Conservation (phyloP, 2,888 invertebrate species). For the Criorhina ranunculi region DNA sequence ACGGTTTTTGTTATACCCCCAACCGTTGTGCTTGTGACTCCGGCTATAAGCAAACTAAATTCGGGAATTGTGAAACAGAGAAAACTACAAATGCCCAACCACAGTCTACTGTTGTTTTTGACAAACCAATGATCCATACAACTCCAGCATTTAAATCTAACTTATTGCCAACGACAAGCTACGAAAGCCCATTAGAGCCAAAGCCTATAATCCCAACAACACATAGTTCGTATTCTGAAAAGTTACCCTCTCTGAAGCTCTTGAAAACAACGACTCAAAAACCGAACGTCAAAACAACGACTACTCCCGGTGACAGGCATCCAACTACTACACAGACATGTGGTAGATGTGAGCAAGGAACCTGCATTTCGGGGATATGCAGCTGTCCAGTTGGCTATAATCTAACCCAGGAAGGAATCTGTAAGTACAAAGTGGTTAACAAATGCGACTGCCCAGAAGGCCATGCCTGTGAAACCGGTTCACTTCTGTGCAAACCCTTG, state of each 20-base stretch:
- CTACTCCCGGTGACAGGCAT: too few species aligned
- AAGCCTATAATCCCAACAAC: too few species aligned
- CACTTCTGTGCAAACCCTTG: slow-evolving; percentile 30
- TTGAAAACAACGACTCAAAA: too few species aligned
- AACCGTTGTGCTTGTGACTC: not conserved
- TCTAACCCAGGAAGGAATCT: not conserved
- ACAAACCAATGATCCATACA: not conserved
- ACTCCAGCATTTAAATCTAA: too few species aligned
- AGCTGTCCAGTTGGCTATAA: not conserved
- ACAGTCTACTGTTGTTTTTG: not conserved
- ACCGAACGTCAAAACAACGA: too few species aligned
- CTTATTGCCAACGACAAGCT: not conserved
- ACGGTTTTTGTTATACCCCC: too few species aligned
- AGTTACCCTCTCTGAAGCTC: too few species aligned
- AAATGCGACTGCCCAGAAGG: slow-evolving; percentile 6
- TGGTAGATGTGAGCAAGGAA: not conserved
- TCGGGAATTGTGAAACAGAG: not conserved
- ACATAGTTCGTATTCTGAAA: too few species aligned
- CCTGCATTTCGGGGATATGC: not conserved
- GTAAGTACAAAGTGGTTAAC: not conserved
- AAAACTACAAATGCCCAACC: not conserved
- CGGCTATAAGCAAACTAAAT: not conserved
- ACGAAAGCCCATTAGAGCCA: too few species aligned
- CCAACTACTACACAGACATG: not conserved
- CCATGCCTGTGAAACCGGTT: slow-evolving; percentile 6